Evolutionary conservation across 2,797 vertebrate genomes (phyloP).

Genomic region (Sebastes cheni): DNA sequence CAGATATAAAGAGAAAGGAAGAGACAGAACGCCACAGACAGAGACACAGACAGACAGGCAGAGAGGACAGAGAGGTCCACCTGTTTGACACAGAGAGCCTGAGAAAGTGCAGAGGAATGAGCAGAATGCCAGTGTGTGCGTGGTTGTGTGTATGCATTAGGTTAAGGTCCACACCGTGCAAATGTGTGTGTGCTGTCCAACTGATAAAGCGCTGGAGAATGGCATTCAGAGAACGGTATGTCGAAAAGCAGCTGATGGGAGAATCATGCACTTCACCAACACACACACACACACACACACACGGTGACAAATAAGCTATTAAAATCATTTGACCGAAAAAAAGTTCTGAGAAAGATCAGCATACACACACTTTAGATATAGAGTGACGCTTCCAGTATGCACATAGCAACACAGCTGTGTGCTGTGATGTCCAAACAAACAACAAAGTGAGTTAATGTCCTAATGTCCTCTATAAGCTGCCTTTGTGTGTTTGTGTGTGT

Average conservation of each 20-base stretch:
- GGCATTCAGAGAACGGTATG: conserved; percentile 72
- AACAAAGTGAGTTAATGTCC: conserved; percentile 15
- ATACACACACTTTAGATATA: conserved; percentile 6
- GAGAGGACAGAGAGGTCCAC: conserved; percentile 75
- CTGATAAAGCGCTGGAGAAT: conserved; percentile 64
- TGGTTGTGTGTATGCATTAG: conserved; percentile 31
- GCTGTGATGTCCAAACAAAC: conserved; percentile 10
- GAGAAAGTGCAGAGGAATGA: conserved; percentile 89
- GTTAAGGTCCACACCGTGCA: conserved; percentile 41
- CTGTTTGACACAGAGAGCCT: conserved; percentile 83
- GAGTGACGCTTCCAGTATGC: neutral
- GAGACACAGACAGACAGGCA: conserved; percentile 37
- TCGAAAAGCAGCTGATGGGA: conserved; percentile 72
- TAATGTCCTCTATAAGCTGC: neutral
- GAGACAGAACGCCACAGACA: conserved; percentile 22
- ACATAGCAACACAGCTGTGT: conserved; percentile 29
- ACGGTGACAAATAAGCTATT: conserved; percentile 35
- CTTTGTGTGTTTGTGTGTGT: neutral
- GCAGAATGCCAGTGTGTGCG: conserved; percentile 73
- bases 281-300: conserved; percentile 16
- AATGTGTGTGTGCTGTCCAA: conserved; percentile 59
- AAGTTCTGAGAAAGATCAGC: conserved; percentile 19
- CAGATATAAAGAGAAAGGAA: conserved; percentile 46
- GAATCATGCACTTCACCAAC: conserved; percentile 34
- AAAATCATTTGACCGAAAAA: conserved; percentile 57